These are phyloP conservation scores for Hypotaenidia philippensis DNA, from an alignment of 2,797 vertebrate species.

Conservation along the genomic window DNA sequence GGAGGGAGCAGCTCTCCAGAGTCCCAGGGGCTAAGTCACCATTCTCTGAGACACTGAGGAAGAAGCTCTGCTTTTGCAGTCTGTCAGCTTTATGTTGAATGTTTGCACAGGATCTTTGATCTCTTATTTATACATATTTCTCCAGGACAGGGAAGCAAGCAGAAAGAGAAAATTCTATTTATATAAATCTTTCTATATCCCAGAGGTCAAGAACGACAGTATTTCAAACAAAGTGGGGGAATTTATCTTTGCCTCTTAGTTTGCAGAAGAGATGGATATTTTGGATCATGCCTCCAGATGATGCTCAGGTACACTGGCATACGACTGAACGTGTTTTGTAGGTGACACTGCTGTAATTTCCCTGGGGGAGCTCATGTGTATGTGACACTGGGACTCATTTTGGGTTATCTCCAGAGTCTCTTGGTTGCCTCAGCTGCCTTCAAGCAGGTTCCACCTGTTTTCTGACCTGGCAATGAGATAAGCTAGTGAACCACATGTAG, in stretches of 20 bases:
- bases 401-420: neutral
- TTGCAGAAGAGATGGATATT: slow-evolving; percentile 10
- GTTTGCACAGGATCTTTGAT: slow-evolving; percentile 70
- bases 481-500: neutral
- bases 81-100: slow-evolving; percentile 62
- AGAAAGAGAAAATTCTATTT: slow-evolving; percentile 63
- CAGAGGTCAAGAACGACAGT: slow-evolving; percentile 52
- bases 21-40: slow-evolving; percentile 36
- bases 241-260: slow-evolving; percentile 47
- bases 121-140: slow-evolving; percentile 73
- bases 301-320: neutral
- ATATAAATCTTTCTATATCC: slow-evolving; percentile 52
- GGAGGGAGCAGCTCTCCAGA: neutral
- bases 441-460: neutral
- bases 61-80: slow-evolving; percentile 42
- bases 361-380: neutral
- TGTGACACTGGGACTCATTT: neutral
- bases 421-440: neutral
- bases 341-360: neutral
- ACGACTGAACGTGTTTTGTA: neutral
- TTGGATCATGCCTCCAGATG: neutral
- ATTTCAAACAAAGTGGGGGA: slow-evolving; percentile 56
- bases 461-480: neutral
- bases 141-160: slow-evolving; percentile 57
- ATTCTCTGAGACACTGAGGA: slow-evolving; percentile 2